Conservation (phyloP, 2,113 vertebrate genomes). For the Microtus montanus region DNA sequence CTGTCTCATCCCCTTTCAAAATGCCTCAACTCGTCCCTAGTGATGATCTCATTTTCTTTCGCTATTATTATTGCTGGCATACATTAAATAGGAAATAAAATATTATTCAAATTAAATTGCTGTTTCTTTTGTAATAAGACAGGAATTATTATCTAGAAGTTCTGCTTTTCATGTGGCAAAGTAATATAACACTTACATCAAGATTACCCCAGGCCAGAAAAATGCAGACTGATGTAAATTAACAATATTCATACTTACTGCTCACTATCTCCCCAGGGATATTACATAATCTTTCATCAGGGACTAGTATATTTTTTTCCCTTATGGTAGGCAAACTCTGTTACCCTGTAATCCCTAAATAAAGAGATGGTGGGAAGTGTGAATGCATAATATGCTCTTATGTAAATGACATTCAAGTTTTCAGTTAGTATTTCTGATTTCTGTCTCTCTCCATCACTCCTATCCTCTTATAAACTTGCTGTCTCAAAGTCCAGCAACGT, state of each 20-base stretch:
- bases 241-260: background rate
- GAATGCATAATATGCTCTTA: slow-evolving; percentile 72
- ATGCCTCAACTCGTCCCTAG: background rate
- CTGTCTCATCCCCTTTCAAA: background rate
- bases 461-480: background rate
- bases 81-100: background rate
- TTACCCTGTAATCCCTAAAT: slow-evolving; percentile 72
- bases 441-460: slow-evolving; percentile 32
- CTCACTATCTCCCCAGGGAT: background rate
- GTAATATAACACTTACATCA: background rate
- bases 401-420: slow-evolving; percentile 73
- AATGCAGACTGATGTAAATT: background rate
- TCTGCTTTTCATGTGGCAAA: background rate
- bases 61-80: background rate
- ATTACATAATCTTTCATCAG: slow-evolving; percentile 53
- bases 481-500: background rate
- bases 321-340: slow-evolving; percentile 50
- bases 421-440: slow-evolving; percentile 57
- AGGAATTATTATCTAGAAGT: background rate
- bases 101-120: background rate
- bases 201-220: background rate
- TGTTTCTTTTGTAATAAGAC: background rate
- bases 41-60: background rate
- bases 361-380: slow-evolving; percentile 74
- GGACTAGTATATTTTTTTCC: background rate